Base-by-base conservation (phyloP, 2,888 invertebrate species). In the Parnassius orleans region DNA sequence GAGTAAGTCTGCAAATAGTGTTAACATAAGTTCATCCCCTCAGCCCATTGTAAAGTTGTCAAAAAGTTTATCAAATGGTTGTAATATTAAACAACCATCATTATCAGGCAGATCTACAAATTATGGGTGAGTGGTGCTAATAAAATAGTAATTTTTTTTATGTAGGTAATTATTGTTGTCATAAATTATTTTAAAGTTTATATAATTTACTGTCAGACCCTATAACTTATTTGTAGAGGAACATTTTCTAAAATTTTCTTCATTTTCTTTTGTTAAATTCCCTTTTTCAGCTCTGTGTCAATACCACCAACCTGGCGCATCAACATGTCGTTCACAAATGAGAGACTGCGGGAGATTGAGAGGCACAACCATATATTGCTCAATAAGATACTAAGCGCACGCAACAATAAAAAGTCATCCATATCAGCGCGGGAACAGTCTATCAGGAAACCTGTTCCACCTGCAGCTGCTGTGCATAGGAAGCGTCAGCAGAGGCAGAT, bases 301-400 rank as follows among this genome's bases (percentile, higher is more conserved):
- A 75, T 83, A 2, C 79, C 82, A 0, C 71, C 76, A 44, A 80
- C 81, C 0, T 77, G 84, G 0, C 80, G 91, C 12, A 72, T 86
- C 58, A 92, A 92, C 73, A 92, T 92, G 92, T 92, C 93, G 11
- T 94, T 94, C 71, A 82, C 93, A 0, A 94, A 94, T 75, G 92
- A 92, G n/a, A 84, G 93, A 3, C 81, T 93, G 57, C 85, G 93
- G 0, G 93, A 93, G 71, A 94, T 94, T 14, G 93, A 94, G 68
- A 83, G 94, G 1, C 93, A 93, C 72, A 94, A 94, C 72, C 90
- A 93, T 68, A 93, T 93, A 10, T 78, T 94, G 2, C 75, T 94
- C 10, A 84, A 87, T 48, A 94, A 93, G 80, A 93, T 94, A 66
- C 75, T 93, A 61, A 86, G 87, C 57, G 92, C 86, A 0, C 78